Evolutionary conservation across 2,888 invertebrate species (phyloP), one percentile per base, ranked within the genome.

Genomic region (Xanthorhoe spadicearia): DNA sequence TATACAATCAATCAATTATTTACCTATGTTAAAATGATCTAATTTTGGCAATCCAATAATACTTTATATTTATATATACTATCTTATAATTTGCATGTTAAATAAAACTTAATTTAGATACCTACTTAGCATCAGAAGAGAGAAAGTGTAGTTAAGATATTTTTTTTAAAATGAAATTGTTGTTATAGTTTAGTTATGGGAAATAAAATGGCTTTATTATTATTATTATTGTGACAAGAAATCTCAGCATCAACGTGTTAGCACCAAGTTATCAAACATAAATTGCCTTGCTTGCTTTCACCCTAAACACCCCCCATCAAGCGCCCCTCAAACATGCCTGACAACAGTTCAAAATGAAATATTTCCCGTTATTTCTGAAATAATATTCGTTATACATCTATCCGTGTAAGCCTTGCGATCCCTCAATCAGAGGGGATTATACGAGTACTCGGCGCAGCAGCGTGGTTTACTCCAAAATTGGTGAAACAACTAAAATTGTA

Each of bases 341-440:
- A 56, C 43, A 62, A 48, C 63, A 61, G 46, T 57, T 52, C 46
- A 8, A 63, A 63, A 64, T 64, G 58, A 64, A 58, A 54, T 53
- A 23, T 54, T 64, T 64, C 38, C 38, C 46, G 63, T 58, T 63
- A 57, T 59, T 55, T 56, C 61, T 35, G 61, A 66, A 62, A 66
- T 61, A 68, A 68, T 64, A 71, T 61, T 64, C 60, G 68, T 63
- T 68, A 54, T 72, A 68, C 64, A 57, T 59, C 61, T 64, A 71
- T 66, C 63, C 77, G 72, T 69, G 75, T 80, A 77, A 82, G 73
- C 76, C 75, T 73, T 72, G 69, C 70, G 77, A 83, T 81, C 83
- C 77, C 76, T 78, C 81, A 81, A 82, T 83, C 83, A 82, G 73
- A 72, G 67, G 55, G 80, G 83, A 81, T 84, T 81, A 61, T 56